Evolutionary conservation across 2,888 invertebrate genomes (phyloP).

Genomic region (Norana najaformis): DNA sequence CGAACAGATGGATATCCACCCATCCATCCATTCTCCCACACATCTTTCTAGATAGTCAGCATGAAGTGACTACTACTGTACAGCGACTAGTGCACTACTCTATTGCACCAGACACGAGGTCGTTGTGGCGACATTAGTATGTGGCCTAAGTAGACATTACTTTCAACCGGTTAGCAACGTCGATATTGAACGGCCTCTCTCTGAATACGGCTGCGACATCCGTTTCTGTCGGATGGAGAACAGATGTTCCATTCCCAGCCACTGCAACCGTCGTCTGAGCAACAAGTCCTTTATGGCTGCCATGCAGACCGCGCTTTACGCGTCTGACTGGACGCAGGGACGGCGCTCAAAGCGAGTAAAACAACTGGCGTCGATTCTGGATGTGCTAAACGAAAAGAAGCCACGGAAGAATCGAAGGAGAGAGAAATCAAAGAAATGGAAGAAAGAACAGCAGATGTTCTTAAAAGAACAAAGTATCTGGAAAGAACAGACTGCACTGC

Average conservation of each 20-base stretch:
- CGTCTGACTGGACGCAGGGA: not conserved
- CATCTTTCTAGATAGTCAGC: not conserved
- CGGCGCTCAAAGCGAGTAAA: not conserved
- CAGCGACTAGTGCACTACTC: not conserved
- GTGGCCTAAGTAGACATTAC: not conserved
- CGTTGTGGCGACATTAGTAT: not conserved
- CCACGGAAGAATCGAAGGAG: not conserved
- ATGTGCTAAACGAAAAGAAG: not conserved
- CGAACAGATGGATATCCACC: not conserved
- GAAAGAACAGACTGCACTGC: not conserved
- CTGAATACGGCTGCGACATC: not conserved
- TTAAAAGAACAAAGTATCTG: not conserved
- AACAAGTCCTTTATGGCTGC: constrained; percentile 10
- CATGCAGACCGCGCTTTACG: not conserved
- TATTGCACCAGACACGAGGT: not conserved
- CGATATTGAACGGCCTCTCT: not conserved
- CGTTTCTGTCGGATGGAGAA: not conserved
- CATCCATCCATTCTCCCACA: not conserved
- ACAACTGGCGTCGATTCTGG: not conserved
- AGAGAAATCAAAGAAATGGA: not conserved
- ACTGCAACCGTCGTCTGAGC: not conserved
- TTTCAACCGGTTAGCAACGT: not conserved
- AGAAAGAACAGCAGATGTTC: not conserved
- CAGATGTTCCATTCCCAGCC: constrained; percentile 7
- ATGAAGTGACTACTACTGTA: not conserved